Percentiles rank a stretch among this genome's conserved stretches.
phyloP scores from a whole-genome alignment of 2,797 vertebrate genomes.

The Salmo trutta region DNA sequence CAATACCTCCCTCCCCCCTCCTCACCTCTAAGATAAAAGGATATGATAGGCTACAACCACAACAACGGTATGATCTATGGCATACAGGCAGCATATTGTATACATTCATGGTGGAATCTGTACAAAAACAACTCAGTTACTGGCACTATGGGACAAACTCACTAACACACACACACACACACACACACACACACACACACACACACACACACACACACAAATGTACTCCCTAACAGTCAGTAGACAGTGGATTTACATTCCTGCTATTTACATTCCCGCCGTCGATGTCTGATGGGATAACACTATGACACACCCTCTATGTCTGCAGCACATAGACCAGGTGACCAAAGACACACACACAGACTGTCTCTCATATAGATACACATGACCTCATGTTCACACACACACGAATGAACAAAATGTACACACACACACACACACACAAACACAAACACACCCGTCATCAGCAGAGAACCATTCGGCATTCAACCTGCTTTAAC shows the following conservation, averaged over 20 bases:
- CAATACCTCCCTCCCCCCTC: no score
- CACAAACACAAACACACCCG: neutral
- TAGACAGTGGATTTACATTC: no score
- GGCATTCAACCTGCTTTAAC: conserved; percentile 66
- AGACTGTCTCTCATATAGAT: neutral
- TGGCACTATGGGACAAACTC: neutral
- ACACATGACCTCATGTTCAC: neutral
- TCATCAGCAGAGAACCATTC: conserved; percentile 26
- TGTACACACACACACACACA: conserved; percentile 7
- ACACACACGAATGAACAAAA: neutral
- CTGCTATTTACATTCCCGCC: no score
- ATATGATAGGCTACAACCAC: neutral
- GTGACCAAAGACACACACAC: neutral
- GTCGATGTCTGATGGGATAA: no score
- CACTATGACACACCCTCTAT: no score
- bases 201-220: neutral
- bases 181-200: neutral
- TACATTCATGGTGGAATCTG: neutral
- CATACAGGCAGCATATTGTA: neutral
- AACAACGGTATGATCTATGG: neutral
- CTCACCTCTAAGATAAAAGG: neutral
- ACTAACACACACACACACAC: neutral
- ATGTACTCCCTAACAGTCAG: no score
- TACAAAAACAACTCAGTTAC: neutral
- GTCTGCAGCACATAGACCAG: no score